Base-by-base conservation (phyloP, 2,797 vertebrate species). In the Nannoperca australis region DNA sequence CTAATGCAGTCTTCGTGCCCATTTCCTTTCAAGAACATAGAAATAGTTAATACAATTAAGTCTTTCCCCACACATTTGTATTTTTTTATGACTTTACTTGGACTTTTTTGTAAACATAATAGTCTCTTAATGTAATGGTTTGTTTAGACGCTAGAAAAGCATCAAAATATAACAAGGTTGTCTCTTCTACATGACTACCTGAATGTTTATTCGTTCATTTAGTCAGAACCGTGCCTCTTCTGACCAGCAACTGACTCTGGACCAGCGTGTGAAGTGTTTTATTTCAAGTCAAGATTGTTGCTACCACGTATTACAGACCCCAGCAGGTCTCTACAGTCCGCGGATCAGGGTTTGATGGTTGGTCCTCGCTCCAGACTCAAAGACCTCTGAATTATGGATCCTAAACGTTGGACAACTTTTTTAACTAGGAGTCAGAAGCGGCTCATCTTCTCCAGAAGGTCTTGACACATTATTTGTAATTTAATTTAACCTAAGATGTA, bases 1-100 rank as follows among this genome's bases (percentile, higher is more conserved):
- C 40, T 36, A 64, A 45, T 38, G 58, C 58, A 44, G 51, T n/a
- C 27, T 38, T 81, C 12, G 27, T 17, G 30, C 42, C 27, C 27
- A 36, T 45, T 40, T 60, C 12, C 49, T 17, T 38, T 17, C 13
- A 42, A 34, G 4, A 59, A 32, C 30, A 47, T 12, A n/a, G 11
- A n/a, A 45, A 27, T 5, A 38, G 45, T 5, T 36, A 34, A 58
- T 24, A 34, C 67, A 56, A 22, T 34, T 5, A 12, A 27, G 3
- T 4, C 17, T 17, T 0, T 24, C 36, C 49, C 11, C 40, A 30
- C 36, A 20, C 51, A 14, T 18, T 53, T 34, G 14, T 24, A 4
- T 61, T 54, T n/a, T 42, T 14, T 38, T 0, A 22, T 56, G 12
- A 63, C 22, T 17, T 38, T 30, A 59, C 50, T 70, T 42, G 17